phyloP scores from a whole-genome alignment of 2,113 vertebrate species.

The Pterophyllum scalare region DNA sequence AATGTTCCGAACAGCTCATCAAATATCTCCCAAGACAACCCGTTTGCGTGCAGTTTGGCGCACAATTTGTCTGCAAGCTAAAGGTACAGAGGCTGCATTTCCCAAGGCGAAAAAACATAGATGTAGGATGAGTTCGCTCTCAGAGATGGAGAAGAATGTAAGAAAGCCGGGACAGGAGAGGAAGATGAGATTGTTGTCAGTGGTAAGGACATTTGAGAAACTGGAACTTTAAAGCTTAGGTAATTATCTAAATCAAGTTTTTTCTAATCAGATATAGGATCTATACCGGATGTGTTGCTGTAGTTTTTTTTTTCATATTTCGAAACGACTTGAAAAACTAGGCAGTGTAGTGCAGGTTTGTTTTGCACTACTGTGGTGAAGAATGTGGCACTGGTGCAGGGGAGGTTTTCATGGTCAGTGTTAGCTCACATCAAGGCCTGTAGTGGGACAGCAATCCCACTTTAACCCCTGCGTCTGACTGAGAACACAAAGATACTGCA shows the following conservation, averaged over 20 bases:
- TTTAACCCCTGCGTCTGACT: neutral
- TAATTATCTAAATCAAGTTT: neutral
- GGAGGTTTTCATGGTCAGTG: neutral
- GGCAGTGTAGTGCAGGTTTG: neutral
- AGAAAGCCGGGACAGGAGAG: neutral
- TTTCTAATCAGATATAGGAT: neutral
- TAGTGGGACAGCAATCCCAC: neutral
- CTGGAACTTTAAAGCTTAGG: neutral
- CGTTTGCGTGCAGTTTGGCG: neutral
- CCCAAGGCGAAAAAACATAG: neutral
- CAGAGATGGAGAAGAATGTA: neutral
- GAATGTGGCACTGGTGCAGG: neutral
- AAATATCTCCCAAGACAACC: neutral
- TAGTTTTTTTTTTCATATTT: neutral
- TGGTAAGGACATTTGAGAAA: neutral
- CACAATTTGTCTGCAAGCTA: neutral
- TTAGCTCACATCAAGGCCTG: neutral
- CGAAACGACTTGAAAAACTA: neutral
- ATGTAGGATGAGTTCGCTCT: neutral
- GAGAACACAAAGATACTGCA: neutral
- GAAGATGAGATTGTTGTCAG: neutral
- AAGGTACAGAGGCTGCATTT: neutral
- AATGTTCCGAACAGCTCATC: neutral
- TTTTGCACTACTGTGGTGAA: neutral
- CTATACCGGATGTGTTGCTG: neutral